phyloP scores from a whole-genome alignment of 2,888 invertebrate species.

The Halocaridina rubra region DNA sequence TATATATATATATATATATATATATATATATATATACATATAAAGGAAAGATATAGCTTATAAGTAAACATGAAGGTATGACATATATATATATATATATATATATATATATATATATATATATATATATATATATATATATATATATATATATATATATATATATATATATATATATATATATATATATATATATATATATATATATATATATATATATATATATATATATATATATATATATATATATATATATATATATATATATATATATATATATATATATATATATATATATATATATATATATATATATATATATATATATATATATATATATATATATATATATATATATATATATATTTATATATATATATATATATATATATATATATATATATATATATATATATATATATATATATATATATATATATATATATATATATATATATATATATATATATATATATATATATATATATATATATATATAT shows the following conservation, averaged over 20 bases:
- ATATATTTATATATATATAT: neutral
- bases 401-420: neutral
- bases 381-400: neutral
- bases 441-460: neutral
- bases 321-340: neutral
- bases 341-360: neutral
- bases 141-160: slow-evolving; percentile 1
- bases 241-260: neutral
- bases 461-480: neutral
- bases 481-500: neutral
- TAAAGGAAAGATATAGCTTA: no score
- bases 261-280: neutral
- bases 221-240: no score
- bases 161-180: slow-evolving; percentile 3
- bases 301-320: neutral
- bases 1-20: no score
- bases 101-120: no score
- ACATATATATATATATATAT: neutral
- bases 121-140: neutral
- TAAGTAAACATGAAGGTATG: neutral
- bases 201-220: no score
- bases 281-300: neutral
- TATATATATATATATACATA: no score
- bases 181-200: slow-evolving; percentile 2
- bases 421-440: neutral